Conservation (phyloP, 2,113 vertebrate genomes). For the Eudyptes chrysolophus region DNA sequence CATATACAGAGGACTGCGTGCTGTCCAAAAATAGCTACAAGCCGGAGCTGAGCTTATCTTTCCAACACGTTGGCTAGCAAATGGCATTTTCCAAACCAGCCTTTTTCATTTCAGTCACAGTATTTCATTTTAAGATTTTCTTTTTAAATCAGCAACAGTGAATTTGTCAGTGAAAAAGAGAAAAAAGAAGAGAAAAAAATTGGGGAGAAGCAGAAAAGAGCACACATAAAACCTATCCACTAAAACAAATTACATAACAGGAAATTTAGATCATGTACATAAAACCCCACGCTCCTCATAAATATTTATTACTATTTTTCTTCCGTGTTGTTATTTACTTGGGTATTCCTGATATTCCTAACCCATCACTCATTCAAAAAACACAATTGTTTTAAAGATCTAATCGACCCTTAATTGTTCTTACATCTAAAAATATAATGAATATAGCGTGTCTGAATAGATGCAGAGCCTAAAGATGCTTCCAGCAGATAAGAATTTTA, state of each 20-base stretch:
- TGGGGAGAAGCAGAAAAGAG: neutral
- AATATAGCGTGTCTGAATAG: neutral
- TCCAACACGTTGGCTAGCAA: neutral
- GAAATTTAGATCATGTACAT: neutral
- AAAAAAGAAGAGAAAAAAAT: neutral
- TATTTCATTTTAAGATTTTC: neutral
- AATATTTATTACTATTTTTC: conserved; percentile 36
- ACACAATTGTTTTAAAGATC: neutral
- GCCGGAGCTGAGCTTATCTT: neutral
- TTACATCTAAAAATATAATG: neutral
- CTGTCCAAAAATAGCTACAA: neutral
- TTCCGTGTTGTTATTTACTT: neutral
- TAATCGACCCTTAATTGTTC: neutral
- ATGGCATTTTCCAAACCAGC: neutral
- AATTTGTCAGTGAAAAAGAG: neutral
- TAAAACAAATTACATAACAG: neutral
- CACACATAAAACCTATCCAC: neutral
- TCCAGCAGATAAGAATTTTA: neutral
- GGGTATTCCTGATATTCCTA: neutral
- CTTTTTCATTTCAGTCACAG: neutral
- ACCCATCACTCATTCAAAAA: neutral
- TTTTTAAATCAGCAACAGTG: neutral
- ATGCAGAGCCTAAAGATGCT: neutral
- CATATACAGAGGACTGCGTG: neutral
- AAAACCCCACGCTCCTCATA: neutral